Percentiles rank a stretch among this genome's conserved stretches.
Evolutionary conservation across 2,797 vertebrate species (phyloP).

Genomic region (Enteromius radiatus): DNA sequence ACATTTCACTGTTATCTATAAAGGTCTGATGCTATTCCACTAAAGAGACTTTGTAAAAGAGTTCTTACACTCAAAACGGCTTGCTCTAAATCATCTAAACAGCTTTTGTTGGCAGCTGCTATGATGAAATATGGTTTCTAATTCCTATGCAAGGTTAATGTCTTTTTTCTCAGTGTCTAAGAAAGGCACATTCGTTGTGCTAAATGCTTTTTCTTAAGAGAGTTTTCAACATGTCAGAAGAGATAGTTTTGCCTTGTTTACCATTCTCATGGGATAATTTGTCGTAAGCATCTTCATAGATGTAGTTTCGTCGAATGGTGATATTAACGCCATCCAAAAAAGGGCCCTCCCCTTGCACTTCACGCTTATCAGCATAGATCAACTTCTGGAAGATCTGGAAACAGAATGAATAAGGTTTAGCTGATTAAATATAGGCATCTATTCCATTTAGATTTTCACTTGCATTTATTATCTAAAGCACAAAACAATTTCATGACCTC

Average conservation of each 20-base stretch:
- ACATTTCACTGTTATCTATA: background rate
- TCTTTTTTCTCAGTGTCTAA: background rate
- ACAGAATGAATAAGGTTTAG: slow-evolving; percentile 30
- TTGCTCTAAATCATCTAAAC: background rate
- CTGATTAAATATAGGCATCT: background rate
- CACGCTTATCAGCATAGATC: slow-evolving; percentile 96
- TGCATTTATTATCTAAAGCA: background rate
- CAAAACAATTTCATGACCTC: background rate
- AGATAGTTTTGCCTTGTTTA: slow-evolving; percentile 63
- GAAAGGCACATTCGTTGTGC: background rate
- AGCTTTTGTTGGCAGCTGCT: background rate
- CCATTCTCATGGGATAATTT: slow-evolving; percentile 99
- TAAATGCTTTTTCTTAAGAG: background rate
- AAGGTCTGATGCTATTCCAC: background rate
- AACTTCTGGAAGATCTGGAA: slow-evolving; percentile 95
- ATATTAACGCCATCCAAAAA: slow-evolving; percentile 96
- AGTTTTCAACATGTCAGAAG: slow-evolving; percentile 6
- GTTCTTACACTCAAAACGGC: background rate
- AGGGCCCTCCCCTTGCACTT: slow-evolving; percentile 94
- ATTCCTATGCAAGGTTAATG: slow-evolving; percentile 2
- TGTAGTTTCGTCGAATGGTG: slow-evolving; percentile 97
- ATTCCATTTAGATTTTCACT: background rate
- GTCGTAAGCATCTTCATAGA: slow-evolving; percentile 98
- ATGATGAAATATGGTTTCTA: background rate
- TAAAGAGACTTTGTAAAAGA: background rate